Percentiles rank a stretch among this genome's conserved stretches.
phyloP scores from a whole-genome alignment of 2,113 vertebrate species.

The Rissa tridactyla region DNA sequence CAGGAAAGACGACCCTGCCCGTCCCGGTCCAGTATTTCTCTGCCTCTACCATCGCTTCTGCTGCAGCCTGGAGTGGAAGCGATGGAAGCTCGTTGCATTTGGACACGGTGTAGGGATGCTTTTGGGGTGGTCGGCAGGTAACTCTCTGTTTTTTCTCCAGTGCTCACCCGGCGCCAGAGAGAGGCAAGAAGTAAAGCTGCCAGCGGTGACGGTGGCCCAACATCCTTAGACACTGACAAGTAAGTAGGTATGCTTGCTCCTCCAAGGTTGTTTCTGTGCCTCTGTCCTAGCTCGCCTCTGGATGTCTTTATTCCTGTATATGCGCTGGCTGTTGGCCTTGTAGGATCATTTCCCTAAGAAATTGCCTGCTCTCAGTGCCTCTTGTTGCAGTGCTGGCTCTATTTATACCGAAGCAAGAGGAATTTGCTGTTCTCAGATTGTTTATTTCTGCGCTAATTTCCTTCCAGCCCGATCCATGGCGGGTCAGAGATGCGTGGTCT shows the following conservation, averaged over 20 bases:
- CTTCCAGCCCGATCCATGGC: background rate
- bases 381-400: background rate
- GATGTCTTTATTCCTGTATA: background rate
- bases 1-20: background rate
- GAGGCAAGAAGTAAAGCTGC: constrained; percentile 53
- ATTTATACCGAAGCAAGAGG: background rate
- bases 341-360: background rate
- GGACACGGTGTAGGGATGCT: background rate
- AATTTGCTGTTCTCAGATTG: constrained; percentile 21
- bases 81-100: background rate
- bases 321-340: background rate
- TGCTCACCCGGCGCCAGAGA: constrained; percentile 70
- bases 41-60: background rate
- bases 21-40: background rate
- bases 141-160: constrained; percentile 21
- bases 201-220: background rate
- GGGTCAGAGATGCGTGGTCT: background rate
- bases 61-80: background rate
- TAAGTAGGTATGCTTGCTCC: constrained; percentile 69
- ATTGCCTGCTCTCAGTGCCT: background rate
- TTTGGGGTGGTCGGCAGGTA: background rate
- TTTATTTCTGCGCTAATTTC: constrained; percentile 33
- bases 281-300: background rate
- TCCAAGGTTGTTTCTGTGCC: background rate
- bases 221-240: constrained; percentile 67